These are phyloP conservation scores for Bombycilla garrulus DNA, from an alignment of 2,113 vertebrate species.

Conservation along the genomic window DNA sequence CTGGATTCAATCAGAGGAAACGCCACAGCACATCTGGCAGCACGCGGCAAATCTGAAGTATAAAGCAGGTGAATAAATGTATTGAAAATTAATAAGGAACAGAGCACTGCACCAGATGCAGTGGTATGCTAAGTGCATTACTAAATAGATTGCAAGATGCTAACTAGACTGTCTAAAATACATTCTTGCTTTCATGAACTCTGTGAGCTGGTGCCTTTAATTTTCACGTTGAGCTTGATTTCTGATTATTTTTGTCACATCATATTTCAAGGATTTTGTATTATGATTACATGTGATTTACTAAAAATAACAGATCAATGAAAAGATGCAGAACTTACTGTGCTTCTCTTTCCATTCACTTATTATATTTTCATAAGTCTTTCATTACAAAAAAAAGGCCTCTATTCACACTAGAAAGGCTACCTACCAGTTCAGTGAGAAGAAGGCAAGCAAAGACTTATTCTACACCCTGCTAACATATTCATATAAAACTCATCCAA, in stretches of 20 bases:
- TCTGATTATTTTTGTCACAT: conserved; percentile 47
- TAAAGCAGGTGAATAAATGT: conserved; percentile 5
- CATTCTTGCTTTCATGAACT: conserved; percentile 19
- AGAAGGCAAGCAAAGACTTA: conserved; percentile 56
- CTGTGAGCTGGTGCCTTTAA: background rate
- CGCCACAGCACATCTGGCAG: background rate
- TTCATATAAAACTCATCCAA: conserved; percentile 58
- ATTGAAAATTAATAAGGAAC: conserved; percentile 24
- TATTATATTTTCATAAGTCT: conserved; percentile 57
- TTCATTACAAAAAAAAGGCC: conserved; percentile 31
- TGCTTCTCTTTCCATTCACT: conserved; percentile 34
- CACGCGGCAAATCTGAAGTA: background rate
- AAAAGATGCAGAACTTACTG: conserved; percentile 35
- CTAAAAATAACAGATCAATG: conserved; percentile 42
- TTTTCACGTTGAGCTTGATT: conserved; percentile 41
- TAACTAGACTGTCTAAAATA: conserved; percentile 21
- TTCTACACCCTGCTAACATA: conserved; percentile 63
- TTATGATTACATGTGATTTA: conserved; percentile 45
- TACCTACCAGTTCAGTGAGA: conserved; percentile 55
- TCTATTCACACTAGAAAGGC: conserved; percentile 60
- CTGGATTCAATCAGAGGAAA: background rate
- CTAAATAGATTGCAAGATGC: conserved; percentile 47
- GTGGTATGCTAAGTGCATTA: conserved; percentile 13
- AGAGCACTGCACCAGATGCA: conserved; percentile 1
- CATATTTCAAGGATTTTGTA: conserved; percentile 16